Conservation (phyloP, 2,113 vertebrate genomes). For the Crotophaga sulcirostris region DNA sequence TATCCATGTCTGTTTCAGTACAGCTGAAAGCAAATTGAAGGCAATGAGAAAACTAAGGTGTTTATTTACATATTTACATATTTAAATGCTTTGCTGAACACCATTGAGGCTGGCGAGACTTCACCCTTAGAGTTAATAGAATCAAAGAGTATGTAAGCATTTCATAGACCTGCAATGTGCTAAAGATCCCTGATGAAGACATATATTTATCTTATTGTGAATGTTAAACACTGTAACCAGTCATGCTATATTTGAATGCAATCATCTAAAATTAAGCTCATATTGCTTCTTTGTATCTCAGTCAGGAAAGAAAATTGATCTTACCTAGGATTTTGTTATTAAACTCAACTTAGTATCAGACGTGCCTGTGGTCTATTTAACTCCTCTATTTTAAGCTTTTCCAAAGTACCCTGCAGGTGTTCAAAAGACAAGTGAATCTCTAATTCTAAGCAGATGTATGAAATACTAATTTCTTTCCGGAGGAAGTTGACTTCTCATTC, state of each 20-base stretch:
- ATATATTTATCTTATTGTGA: background rate
- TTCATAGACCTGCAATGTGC: background rate
- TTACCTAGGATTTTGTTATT: background rate
- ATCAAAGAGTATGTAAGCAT: background rate
- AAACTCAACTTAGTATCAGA: background rate
- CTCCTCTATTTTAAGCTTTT: background rate
- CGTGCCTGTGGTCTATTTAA: background rate
- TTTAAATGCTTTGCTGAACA: background rate
- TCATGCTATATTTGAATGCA: background rate
- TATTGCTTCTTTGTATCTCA: background rate
- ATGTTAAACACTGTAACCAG: background rate
- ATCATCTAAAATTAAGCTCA: background rate
- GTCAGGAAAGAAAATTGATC: background rate
- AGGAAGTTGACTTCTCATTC: background rate
- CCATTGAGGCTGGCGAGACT: background rate
- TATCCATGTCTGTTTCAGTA: background rate
- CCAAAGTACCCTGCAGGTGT: accelerated
- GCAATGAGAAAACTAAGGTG: background rate
- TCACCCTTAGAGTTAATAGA: background rate
- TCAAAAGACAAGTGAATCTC: background rate
- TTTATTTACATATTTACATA: background rate
- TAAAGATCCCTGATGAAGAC: background rate
- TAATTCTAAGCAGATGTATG: background rate
- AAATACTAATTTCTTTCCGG: background rate
- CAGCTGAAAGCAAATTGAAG: background rate